These are phyloP conservation scores for Drosophila niveifrons DNA, from an alignment of 2,888 invertebrate genomes.

Conservation along the genomic window DNA sequence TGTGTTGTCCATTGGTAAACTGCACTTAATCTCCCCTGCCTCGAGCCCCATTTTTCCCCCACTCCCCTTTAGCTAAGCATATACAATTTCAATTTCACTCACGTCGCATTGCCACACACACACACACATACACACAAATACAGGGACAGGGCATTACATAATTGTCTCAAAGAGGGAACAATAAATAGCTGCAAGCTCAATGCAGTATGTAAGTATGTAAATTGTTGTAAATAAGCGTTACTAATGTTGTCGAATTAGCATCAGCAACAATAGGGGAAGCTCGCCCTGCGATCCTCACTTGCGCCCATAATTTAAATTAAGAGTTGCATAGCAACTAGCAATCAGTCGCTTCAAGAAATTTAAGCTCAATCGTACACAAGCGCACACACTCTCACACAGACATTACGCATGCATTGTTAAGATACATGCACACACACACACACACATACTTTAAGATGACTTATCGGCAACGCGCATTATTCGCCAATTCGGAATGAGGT, in stretches of 20 bases:
- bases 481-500: slow-evolving; percentile 70
- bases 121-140: slow-evolving; percentile 6
- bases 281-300: not conserved
- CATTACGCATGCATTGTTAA: slow-evolving; percentile 23
- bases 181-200: slow-evolving; percentile 25
- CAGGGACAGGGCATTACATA: slow-evolving; percentile 69
- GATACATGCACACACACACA: slow-evolving; percentile 25
- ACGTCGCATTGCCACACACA: slow-evolving; percentile 37
- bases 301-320: slow-evolving; percentile 3
- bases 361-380: slow-evolving; percentile 38
- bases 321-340: slow-evolving; percentile 22
- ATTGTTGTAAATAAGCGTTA: slow-evolving; percentile 64
- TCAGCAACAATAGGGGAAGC: slow-evolving; percentile 4
- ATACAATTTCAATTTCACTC: slow-evolving; percentile 75
- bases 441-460: slow-evolving; percentile 45
- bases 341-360: slow-evolving; percentile 35
- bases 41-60: not conserved
- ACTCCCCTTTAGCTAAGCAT: slow-evolving; percentile 31
- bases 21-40: slow-evolving; percentile 56
- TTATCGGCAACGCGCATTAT: slow-evolving; percentile 49
- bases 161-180: slow-evolving; percentile 37
- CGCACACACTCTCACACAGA: slow-evolving; percentile 20
- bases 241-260: slow-evolving; percentile 65
- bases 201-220: slow-evolving; percentile 35
- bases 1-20: slow-evolving; percentile 47